Percentiles rank a stretch among this genome's conserved stretches.
phyloP scores from a whole-genome alignment of 2,888 invertebrate species.

The Callyntrura sp. region DNA sequence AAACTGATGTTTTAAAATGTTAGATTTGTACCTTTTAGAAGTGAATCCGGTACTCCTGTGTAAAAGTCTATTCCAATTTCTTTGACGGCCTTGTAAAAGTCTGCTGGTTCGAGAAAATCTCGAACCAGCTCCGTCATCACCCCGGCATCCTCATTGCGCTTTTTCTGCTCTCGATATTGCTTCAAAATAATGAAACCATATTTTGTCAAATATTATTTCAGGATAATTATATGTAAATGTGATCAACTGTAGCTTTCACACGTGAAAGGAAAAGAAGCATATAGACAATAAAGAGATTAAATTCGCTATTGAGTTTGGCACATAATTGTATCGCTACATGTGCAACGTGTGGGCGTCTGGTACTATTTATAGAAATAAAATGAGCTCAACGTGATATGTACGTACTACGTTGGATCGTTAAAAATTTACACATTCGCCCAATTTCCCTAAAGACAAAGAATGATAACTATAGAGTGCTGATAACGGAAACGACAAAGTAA shows the following conservation, averaged over 20 bases:
- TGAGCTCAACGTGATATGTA: neutral
- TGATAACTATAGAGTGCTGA: neutral
- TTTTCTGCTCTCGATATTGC: constrained; percentile 84
- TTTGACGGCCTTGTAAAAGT: constrained; percentile 85
- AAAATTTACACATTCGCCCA: neutral
- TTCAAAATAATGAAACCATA: constrained; percentile 58
- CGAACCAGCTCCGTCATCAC: constrained; percentile 85
- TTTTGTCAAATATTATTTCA: no score
- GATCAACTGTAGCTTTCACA: no score
- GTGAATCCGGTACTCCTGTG: constrained; percentile 86
- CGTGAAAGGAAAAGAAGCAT: no score
- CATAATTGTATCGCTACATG: neutral
- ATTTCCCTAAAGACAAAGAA: neutral
- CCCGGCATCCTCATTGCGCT: constrained; percentile 85
- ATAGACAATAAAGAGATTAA: no score
- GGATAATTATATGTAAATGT: no score
- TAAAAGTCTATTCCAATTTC: constrained; percentile 85
- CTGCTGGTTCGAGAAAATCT: constrained; percentile 85
- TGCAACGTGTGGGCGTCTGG: neutral
- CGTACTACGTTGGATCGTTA: neutral
- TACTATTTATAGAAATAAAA: no score
- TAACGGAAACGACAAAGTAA: no score
- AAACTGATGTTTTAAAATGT: neutral
- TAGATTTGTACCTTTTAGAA: constrained; percentile 85
- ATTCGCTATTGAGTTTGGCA: neutral